Conservation (phyloP, 1,140 invertebrate species). For the Prorops nasuta region DNA sequence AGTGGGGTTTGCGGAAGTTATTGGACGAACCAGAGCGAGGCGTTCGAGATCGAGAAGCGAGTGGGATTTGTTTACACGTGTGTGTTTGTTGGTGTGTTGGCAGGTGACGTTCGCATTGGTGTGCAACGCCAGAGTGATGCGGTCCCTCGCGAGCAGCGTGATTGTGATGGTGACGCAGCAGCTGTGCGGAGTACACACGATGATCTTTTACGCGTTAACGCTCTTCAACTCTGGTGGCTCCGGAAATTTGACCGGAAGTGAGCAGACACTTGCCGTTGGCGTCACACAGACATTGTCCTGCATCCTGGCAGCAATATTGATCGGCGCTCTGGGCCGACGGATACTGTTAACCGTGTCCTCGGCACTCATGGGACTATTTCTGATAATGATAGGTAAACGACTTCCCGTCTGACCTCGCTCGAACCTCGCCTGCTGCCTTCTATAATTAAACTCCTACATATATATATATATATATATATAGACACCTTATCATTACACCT, state of each 20-base stretch:
- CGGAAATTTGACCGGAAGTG: slow-evolving; percentile 56
- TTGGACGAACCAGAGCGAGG: too few species aligned
- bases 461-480: neutral
- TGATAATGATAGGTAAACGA: slow-evolving; percentile 59
- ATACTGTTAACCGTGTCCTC: slow-evolving; percentile 68
- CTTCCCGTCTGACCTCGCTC: neutral
- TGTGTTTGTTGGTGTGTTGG: too few species aligned
- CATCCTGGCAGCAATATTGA: slow-evolving; percentile 64
- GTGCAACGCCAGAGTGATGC: slow-evolving; percentile 38
- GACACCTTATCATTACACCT: too few species aligned
- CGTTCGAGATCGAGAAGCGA: too few species aligned
- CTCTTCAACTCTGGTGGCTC: slow-evolving; percentile 69
- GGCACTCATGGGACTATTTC: slow-evolving; percentile 64
- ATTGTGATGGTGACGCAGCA: slow-evolving; percentile 77
- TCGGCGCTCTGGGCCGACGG: slow-evolving; percentile 73
- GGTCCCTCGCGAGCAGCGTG: slow-evolving; percentile 68
- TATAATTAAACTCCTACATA: neutral
- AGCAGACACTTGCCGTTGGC: slow-evolving; percentile 72
- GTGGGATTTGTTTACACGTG: too few species aligned
- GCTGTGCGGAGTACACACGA: slow-evolving; percentile 17
- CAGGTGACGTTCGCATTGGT: slow-evolving; percentile 22
- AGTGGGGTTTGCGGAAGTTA: too few species aligned
- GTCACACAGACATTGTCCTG: slow-evolving; percentile 73
- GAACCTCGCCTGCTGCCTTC: too few species aligned
- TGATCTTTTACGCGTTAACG: slow-evolving; percentile 29